Evolutionary conservation across 2,113 vertebrate genomes (phyloP).

Genomic region (Sakesphorus luctuosus): DNA sequence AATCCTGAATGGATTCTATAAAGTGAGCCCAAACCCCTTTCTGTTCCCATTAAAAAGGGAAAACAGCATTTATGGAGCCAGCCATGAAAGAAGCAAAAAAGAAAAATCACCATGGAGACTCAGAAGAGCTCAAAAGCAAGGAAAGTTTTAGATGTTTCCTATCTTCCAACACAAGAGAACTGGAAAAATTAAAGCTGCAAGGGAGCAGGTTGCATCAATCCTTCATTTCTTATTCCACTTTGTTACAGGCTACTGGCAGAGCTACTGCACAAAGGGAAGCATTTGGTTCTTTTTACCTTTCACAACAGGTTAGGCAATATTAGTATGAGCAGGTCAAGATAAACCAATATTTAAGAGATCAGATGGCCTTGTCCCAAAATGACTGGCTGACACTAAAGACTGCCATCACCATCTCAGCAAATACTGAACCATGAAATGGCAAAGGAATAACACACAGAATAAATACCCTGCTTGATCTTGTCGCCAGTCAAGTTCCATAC

Average conservation of each 20-base stretch:
- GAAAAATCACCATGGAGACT: background rate
- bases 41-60: background rate
- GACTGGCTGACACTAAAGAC: background rate
- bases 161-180: background rate
- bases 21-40: background rate
- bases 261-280: background rate
- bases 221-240: background rate
- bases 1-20: background rate
- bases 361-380: background rate
- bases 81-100: background rate
- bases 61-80: background rate
- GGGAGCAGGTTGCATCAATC: background rate
- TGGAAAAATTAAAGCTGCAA: background rate
- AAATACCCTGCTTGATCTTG: background rate
- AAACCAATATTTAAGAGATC: background rate
- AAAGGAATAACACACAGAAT: background rate
- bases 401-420: background rate
- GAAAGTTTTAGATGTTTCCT: background rate
- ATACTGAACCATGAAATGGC: background rate
- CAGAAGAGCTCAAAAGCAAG: background rate
- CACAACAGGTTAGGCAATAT: background rate
- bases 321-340: background rate
- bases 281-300: background rate
- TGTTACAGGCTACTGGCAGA: background rate
- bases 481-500: background rate